These are phyloP conservation scores for Uromys caudimaculatus DNA, from an alignment of 2,797 vertebrate genomes.

Conservation along the genomic window DNA sequence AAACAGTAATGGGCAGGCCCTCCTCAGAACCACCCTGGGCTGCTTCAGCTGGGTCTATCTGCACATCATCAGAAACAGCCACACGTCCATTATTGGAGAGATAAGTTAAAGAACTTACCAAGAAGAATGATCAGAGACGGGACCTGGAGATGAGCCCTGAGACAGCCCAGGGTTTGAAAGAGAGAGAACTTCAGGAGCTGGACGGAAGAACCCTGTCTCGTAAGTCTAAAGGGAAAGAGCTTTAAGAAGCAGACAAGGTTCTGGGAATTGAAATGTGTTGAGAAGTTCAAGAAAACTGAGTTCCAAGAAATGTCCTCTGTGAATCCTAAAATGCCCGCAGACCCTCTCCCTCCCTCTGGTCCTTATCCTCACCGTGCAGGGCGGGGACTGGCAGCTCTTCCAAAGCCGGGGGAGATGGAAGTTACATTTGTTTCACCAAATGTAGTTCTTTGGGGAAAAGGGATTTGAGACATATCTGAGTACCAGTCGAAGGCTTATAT, in stretches of 20 bases:
- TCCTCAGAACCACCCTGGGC: not conserved
- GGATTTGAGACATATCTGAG: not conserved
- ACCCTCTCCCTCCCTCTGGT: not conserved
- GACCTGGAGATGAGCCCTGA: not conserved
- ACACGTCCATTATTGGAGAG: not conserved
- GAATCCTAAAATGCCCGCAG: not conserved
- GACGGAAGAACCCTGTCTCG: not conserved
- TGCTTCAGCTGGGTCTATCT: not conserved
- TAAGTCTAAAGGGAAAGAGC: not conserved
- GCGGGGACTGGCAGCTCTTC: not conserved
- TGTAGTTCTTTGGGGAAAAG: not conserved
- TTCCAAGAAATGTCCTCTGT: not conserved
- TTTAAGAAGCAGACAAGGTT: not conserved
- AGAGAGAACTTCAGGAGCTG: not conserved
- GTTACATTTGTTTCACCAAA: not conserved
- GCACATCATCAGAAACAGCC: not conserved
- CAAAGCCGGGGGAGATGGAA: not conserved
- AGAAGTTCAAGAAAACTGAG: not conserved
- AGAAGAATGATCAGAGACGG: not conserved
- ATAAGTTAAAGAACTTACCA: not conserved
- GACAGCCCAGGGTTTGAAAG: not conserved
- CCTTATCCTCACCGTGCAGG: too few relatives aligned
- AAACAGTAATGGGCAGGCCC: not conserved
- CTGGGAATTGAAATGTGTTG: not conserved
- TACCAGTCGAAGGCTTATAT: not conserved